Percentiles rank a stretch among this genome's conserved stretches.
These are phyloP conservation scores for Cataglyphis livida DNA, from an alignment of 2,888 invertebrate species.

Conservation along the genomic window DNA sequence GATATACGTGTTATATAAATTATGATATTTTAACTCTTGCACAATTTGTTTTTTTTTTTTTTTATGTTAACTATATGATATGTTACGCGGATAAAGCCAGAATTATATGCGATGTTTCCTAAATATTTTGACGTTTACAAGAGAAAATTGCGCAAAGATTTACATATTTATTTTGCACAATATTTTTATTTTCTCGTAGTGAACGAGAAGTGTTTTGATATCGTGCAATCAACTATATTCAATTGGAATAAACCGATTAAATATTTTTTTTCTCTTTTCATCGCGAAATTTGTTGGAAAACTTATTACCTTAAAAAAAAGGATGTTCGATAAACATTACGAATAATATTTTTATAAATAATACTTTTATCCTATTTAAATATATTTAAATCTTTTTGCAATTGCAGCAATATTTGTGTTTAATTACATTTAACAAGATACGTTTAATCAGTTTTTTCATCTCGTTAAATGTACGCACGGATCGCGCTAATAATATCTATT, in stretches of 20 bases:
- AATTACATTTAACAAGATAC: background rate
- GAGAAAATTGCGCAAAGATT: slow-evolving; percentile 26
- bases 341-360: background rate
- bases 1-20: background rate
- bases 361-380: background rate
- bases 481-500: slow-evolving; percentile 12
- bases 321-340: background rate
- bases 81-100: background rate
- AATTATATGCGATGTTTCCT: background rate
- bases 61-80: background rate
- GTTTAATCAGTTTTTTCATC: background rate
- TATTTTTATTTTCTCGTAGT: background rate
- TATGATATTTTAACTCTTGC: background rate
- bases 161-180: slow-evolving; percentile 3
- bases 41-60: background rate
- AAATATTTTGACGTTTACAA: background rate
- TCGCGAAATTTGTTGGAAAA: background rate
- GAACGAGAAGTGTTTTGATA: background rate
- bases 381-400: background rate
- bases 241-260: slow-evolving; percentile 20
- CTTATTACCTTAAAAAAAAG: background rate
- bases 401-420: slow-evolving; percentile 14
- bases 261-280: background rate
- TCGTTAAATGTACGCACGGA: slow-evolving; percentile 7
- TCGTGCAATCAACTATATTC: slow-evolving; percentile 19